A percentile compares a stretch with the other conserved stretches of the same genome.
Conservation (phyloP, 1,140 invertebrate species). For the Drosophila sproati region DNA sequence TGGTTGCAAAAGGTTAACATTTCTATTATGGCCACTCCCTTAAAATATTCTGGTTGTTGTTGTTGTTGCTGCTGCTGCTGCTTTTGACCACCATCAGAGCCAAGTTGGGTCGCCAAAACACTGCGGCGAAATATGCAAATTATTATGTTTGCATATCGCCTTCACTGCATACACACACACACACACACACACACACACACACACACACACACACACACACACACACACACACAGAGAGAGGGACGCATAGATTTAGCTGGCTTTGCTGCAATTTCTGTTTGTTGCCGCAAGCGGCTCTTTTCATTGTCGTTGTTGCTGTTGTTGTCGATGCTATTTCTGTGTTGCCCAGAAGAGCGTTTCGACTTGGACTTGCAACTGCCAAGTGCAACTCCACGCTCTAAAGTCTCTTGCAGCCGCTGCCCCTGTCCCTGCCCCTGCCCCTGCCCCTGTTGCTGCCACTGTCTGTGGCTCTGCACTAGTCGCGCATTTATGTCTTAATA, state of each 20-base stretch:
- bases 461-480: background rate
- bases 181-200: background rate
- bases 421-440: background rate
- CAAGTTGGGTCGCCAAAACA: constrained; percentile 25
- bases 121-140: constrained; percentile 59
- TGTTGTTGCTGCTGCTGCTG: constrained; percentile 25
- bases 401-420: background rate
- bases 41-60: constrained; percentile 26
- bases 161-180: constrained; percentile 14
- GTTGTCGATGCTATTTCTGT: constrained; percentile 15
- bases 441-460: background rate
- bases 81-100: constrained; percentile 47
- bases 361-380: constrained; percentile 9
- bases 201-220: background rate
- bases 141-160: constrained; percentile 54
- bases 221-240: background rate
- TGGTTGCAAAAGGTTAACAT: constrained; percentile 53
- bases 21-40: constrained; percentile 57
- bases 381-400: background rate
- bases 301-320: constrained; percentile 29
- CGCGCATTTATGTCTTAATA: constrained; percentile 67
- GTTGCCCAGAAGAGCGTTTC: constrained; percentile 1
- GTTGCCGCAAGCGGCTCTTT: constrained; percentile 40
- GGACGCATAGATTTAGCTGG: constrained; percentile 11
- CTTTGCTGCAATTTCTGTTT: constrained; percentile 17